Base-by-base conservation (phyloP, 2,888 invertebrate species). In the Gibbula magus region DNA sequence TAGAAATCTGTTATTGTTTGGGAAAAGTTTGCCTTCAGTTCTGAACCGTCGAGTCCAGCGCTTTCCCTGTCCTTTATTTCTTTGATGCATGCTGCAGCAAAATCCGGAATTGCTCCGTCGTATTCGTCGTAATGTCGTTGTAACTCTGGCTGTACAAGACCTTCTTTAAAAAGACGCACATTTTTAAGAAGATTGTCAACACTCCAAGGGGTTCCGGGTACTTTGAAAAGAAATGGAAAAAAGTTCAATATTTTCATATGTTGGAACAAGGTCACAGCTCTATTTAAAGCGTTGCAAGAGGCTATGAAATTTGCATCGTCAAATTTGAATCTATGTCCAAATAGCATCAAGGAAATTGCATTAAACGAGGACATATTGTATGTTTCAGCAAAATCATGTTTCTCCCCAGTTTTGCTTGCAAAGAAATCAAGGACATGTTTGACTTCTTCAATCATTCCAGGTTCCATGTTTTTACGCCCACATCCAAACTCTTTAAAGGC, bases 1-100 rank as follows among this genome's bases (percentile, higher is more conserved):
- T 83, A 82, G 5, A 85, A 76, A n/a, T 83, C 80, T 13, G 51
- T 73, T 5, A 81, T 53, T 7, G 70, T 66, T 18, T 45, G 20
- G 29, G 29, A 29, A 1, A 79, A 54, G 22, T 82, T 79, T 51
- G 75, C 82, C 32, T 74, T 45, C 13, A 45, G 45, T 45, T 45
- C 45, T 45, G 35, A 70, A 0, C 22, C 10, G 13, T 75, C 80
- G 4, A 51, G 25, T 10, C 29, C 32, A n/a, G 52, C 45, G 1
- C 45, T 45, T 45, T 45, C 77, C 56, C 61, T 78, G 29, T 51
- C 29, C n/a, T 77, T 70, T 10, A 74, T 78, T 32, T 80, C 77
- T 16, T 52, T 73, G 39, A 77, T 32, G 56, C 51, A 78, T 1
- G 77, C 77, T 20, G 70, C 52, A 16, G 73, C 29, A 51, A 80